Base-by-base conservation (phyloP, 2,888 invertebrate species). In the Teleogryllus oceanicus region DNA sequence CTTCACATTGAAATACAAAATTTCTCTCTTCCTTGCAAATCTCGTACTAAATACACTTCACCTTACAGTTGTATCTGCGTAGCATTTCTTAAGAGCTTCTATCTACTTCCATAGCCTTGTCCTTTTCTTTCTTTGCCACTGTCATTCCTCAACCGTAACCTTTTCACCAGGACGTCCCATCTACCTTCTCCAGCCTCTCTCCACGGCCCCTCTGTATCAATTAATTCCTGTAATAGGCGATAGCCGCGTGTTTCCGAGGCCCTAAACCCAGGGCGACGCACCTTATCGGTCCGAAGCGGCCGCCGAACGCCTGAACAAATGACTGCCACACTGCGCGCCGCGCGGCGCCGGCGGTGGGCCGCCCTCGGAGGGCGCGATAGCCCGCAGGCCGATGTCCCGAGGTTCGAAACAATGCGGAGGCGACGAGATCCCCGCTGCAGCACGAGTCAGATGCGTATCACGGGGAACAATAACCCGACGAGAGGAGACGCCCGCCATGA, bases 181-280 rank as follows among this genome's bases (percentile, higher is more conserved):
- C 62, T 62, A 37, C 37, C 62, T 13, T 62, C 62, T 62, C 62
- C 62, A 5, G 62, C 62, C 62, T 62, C 62, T 62, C 62, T 62
- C 16, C 16, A 2, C 24, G 24, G 24, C 2, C 24, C 2, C 24
- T 24, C 2, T 24, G 62, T 37, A 37, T 37, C 62, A 62, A 62
- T 62, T 62, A 62, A 62, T 62, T 62, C 62, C 16, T 62, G 62
- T 62, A 62, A 62, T 62, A 62, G 62, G 16, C 62, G 62, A 62
- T 62, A 62, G 62, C 62, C 13, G n/a, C 62, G 62, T 62, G 62
- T 62, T 11, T n/a, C n/a, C 1, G 62, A n/a, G 16, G 62, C 13
- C 62, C 62, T 62, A 62, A 62, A 13, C 62, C 62, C 62, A 4
- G n/a, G 16, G 62, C 62, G 62, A n/a, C 37, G n/a, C 62, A n/a